Evolutionary conservation across 2,888 invertebrate genomes (phyloP), one percentile per base, ranked within the genome.

Genomic region (Cheilosia urbana): DNA sequence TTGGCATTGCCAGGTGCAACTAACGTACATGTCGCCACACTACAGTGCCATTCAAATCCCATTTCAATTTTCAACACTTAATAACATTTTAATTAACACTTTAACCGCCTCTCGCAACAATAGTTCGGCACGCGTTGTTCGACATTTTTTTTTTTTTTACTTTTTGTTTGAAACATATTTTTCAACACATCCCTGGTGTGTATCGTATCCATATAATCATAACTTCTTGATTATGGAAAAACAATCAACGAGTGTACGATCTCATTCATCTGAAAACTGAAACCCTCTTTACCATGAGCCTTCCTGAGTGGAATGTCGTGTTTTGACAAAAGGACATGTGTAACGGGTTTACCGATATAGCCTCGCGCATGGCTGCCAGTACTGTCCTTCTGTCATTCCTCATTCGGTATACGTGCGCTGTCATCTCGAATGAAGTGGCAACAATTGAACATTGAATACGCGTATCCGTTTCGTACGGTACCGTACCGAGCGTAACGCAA

Each of bases 41-140:
- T 30, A 21, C 37, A n/a, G 2, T 24, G 15, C 15, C 5, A 49
- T 53, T 51, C 6, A n/a, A 51, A 51, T 73, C 40, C 53, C 24
- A 53, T 71, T 84, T 85, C 80, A 77, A 72, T 76, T 71, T 84
- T 80, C 80, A 77, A 76, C 81, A 81, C 85, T 85, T 71, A 71
- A 72, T 73, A 76, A 76, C 53, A 72, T 81, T 85, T 81, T 81
- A 81, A 85, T 85, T 85, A 85, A 81, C 85, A 81, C 85, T 81
- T 71, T 60, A 65, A 49, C n/a, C 71, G 71, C 71, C 42, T 30
- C 53, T 34, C 34, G 34, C 13, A 72, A 81, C 72, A 81, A 84
- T 84, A 68, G 42, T 88, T 79, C 88, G 89, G 89, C 88, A 90
- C 90, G 89, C 89, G 90, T 90, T 90, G 11, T 79, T 49, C 21